Evolutionary conservation across 2,797 vertebrate genomes (phyloP).

Genomic region (Takifugu ocellatus): DNA sequence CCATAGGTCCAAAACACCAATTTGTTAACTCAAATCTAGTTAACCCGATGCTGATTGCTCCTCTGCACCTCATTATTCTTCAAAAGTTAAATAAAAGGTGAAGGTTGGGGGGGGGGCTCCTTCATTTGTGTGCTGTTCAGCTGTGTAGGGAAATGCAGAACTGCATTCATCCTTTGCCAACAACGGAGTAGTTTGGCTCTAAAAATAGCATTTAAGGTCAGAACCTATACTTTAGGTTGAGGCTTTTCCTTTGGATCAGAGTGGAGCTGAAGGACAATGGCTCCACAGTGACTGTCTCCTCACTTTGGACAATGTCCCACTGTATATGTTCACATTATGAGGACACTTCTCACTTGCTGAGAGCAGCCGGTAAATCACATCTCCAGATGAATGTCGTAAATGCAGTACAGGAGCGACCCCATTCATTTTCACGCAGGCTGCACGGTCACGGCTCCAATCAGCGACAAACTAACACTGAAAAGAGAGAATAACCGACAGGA

Average conservation of each 20-base stretch:
- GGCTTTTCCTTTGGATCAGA: constrained; percentile 18
- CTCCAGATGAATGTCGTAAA: constrained; percentile 42
- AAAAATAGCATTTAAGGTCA: constrained; percentile 21
- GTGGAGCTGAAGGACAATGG: constrained; percentile 18
- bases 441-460: constrained; percentile 44
- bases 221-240: too few relatives aligned
- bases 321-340: constrained; percentile 16
- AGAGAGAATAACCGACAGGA: constrained; percentile 9
- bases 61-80: constrained; percentile 28
- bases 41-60: constrained; percentile 67
- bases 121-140: constrained; percentile 42
- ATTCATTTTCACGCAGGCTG: constrained; percentile 29
- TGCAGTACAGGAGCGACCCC: constrained; percentile 19
- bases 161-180: constrained; percentile 22
- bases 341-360: constrained; percentile 12
- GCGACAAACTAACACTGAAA: constrained; percentile 6
- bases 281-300: neutral
- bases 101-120: neutral
- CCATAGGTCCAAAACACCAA: constrained; percentile 60
- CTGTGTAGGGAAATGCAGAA: constrained; percentile 13
- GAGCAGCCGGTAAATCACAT: constrained; percentile 32
- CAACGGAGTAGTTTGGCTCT: constrained; percentile 2
- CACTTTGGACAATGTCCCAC: constrained; percentile 4
- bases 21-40: constrained; percentile 60
- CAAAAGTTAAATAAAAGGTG: constrained; percentile 21